Evolutionary conservation across 2,797 vertebrate species (phyloP), one percentile per base, ranked within the genome.

Genomic region (Amblyopsis hoosieri): DNA sequence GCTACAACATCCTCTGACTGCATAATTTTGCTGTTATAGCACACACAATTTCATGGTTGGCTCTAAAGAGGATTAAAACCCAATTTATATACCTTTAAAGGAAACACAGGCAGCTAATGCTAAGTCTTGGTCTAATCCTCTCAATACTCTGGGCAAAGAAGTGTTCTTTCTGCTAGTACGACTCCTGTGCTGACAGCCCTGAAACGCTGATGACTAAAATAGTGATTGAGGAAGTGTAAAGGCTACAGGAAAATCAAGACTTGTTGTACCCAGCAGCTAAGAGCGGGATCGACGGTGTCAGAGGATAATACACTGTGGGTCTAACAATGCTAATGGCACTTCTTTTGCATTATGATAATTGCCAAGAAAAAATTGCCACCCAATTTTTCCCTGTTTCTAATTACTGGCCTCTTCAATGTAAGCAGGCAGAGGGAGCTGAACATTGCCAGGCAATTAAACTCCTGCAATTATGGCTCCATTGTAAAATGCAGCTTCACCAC

Each of bases 321-420:
- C 76, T 86, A 89, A 90, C 89, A 90, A 85, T 89, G 87, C 84
- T 90, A 91, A 88, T 91, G 90, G 85, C 76, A 89, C 91, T 89
- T 91, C 86, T 92, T 92, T 90, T 88, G 86, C 91, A 93, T 92
- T 93, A 92, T 91, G 86, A 92, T 92, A 93, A 93, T 93, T 92
- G 89, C 90, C 87, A 90, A 90, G 86, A 88, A 87, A 91, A 92
- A 93, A 93, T 91, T 92, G 87, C 83, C 89, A 90, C 87, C 86
- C 89, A 87, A 90, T 93, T 92, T 91, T 78, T 86, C 86, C 91
- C 85, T 78, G 85, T 90, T 91, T 91, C 88, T 92, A 93, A 94
- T 93, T 93, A 92, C 90, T 91, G 85, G 84, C 85, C 90, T 91
- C 89, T 93, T 90, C 87, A 91, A 83, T 84, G 77, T 74, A 87